These are phyloP conservation scores for Tauraco erythrolophus DNA, from an alignment of 2,113 vertebrate genomes.

Conservation along the genomic window DNA sequence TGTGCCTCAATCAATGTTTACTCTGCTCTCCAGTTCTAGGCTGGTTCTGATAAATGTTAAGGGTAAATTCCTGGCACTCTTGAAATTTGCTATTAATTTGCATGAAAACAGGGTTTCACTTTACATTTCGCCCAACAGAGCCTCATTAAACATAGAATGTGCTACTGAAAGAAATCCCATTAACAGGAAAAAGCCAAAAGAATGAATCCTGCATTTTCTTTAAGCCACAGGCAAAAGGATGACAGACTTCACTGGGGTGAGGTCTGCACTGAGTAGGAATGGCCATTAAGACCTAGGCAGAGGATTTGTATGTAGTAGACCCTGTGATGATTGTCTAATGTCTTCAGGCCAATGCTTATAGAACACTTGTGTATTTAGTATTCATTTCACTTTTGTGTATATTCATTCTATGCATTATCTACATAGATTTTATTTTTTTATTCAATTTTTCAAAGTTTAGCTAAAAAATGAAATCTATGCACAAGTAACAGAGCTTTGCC, in stretches of 20 bases:
- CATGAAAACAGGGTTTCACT: not conserved
- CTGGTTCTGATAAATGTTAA: not conserved
- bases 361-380: not conserved
- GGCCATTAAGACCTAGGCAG: not conserved
- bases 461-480: not conserved
- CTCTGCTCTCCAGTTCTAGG: rapidly evolving
- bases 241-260: not conserved
- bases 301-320: not conserved
- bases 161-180: not conserved
- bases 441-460: not conserved
- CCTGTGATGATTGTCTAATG: not conserved
- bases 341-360: not conserved
- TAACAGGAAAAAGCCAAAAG: not conserved
- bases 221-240: not conserved
- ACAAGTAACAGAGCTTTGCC: not conserved
- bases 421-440: not conserved
- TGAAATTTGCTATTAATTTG: not conserved
- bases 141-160: not conserved
- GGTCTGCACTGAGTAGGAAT: not conserved
- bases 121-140: not conserved
- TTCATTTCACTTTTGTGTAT: not conserved
- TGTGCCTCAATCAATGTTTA: not conserved
- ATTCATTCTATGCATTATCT: not conserved
- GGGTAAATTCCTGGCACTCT: not conserved
- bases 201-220: not conserved